These are phyloP conservation scores for Cheilosia variabilis DNA, from an alignment of 2,888 invertebrate species.

Conservation along the genomic window DNA sequence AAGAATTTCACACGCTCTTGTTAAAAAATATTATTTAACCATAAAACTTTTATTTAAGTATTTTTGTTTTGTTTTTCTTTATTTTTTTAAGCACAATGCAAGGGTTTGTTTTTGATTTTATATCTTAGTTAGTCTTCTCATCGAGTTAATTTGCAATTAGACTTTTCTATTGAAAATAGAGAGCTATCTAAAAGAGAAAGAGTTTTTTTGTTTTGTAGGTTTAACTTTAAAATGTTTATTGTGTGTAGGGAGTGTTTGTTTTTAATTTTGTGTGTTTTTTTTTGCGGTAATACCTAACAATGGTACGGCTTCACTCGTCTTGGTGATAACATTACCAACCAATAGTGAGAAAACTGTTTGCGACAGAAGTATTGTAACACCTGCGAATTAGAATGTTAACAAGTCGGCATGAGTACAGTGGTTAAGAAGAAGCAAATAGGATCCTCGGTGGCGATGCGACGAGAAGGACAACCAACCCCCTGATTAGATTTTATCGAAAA, in stretches of 20 bases:
- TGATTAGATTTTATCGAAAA: background rate
- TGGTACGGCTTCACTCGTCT: conserved; percentile 99
- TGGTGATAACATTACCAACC: conserved; percentile 99
- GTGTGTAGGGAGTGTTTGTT: conserved; percentile 51
- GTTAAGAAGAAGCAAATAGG: conserved; percentile 17
- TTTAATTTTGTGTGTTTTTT: conserved; percentile 43
- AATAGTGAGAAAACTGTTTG: conserved; percentile 99
- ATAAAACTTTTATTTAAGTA: conserved; percentile 41
- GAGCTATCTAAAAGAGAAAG: conserved; percentile 82
- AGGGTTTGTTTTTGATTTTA: conserved; percentile 41
- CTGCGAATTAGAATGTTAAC: conserved; percentile 87
- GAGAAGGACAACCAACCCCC: conserved; percentile 31
- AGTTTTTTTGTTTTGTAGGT: conserved; percentile 78
- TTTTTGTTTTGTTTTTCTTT: conserved; percentile 37
- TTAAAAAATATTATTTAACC: conserved; percentile 52
- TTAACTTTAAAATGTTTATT: conserved; percentile 36
- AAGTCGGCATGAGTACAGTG: conserved; percentile 56
- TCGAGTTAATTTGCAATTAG: conserved; percentile 59
- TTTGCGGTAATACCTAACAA: conserved; percentile 91
- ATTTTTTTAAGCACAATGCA: conserved; percentile 57
- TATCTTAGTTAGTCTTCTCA: conserved; percentile 60
- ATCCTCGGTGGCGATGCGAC: conserved; percentile 20
- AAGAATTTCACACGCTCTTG: conserved; percentile 50
- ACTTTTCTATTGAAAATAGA: conserved; percentile 54
- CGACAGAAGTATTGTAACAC: conserved; percentile 99